These are phyloP conservation scores for Drosophila paulistorum DNA, from an alignment of 1,140 invertebrate species.

Conservation along the genomic window DNA sequence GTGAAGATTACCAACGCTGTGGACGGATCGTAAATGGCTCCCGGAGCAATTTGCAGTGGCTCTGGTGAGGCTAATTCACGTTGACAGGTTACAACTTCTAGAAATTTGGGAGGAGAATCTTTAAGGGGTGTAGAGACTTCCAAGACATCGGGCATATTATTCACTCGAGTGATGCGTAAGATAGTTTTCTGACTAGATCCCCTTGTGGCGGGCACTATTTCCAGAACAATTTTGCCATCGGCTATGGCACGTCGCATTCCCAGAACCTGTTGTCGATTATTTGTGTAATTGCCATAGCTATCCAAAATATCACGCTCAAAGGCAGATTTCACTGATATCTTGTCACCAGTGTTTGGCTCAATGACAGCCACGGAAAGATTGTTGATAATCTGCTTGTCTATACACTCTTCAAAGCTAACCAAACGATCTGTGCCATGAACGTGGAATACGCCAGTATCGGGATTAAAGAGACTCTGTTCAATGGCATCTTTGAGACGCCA, in stretches of 20 bases:
- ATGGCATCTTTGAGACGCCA: slow-evolving; percentile 92
- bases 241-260: slow-evolving; percentile 92
- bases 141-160: slow-evolving; percentile 86
- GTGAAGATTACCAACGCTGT: slow-evolving; percentile 89
- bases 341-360: slow-evolving; percentile 88
- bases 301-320: slow-evolving; percentile 92
- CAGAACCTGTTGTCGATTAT: slow-evolving; percentile 84
- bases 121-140: slow-evolving; percentile 85
- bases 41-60: slow-evolving; percentile 88
- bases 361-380: slow-evolving; percentile 90
- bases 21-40: slow-evolving; percentile 90
- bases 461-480: slow-evolving; percentile 90
- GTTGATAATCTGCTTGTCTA: slow-evolving; percentile 93
- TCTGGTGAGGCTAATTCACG: slow-evolving; percentile 85
- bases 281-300: slow-evolving; percentile 88
- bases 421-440: slow-evolving; percentile 94
- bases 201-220: slow-evolving; percentile 77
- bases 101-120: slow-evolving; percentile 78
- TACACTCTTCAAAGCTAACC: slow-evolving; percentile 94
- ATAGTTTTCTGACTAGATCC: slow-evolving; percentile 82
- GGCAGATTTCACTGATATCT: slow-evolving; percentile 89
- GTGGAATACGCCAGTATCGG: slow-evolving; percentile 91
- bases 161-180: slow-evolving; percentile 68
- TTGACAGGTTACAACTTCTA: slow-evolving; percentile 82
- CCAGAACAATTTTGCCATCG: slow-evolving; percentile 87